phyloP scores from a whole-genome alignment of 2,113 vertebrate species.

The Pterocles burchelli region DNA sequence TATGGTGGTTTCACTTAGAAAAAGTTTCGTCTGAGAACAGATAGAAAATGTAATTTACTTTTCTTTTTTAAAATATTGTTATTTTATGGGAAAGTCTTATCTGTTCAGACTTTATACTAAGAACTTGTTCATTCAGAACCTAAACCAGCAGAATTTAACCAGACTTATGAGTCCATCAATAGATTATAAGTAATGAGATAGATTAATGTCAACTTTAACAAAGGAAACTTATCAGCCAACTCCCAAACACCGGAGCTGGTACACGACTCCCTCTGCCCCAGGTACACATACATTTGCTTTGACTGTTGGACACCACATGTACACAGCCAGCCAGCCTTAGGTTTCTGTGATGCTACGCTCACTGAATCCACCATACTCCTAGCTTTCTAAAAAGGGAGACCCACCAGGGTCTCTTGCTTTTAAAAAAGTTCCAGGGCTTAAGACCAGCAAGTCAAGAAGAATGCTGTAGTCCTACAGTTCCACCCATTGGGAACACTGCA shows the following conservation, averaged over 20 bases:
- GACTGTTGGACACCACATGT: fast-evolving
- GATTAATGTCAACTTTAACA: background rate
- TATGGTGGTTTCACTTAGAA: background rate
- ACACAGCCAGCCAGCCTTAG: background rate
- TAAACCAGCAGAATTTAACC: background rate
- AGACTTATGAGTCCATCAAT: background rate
- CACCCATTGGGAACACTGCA: fast-evolving
- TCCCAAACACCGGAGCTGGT: background rate
- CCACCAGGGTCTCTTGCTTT: background rate
- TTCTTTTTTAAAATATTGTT: background rate
- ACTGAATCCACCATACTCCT: background rate
- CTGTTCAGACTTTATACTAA: background rate
- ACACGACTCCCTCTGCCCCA: background rate
- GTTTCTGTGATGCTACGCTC: background rate
- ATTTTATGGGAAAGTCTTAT: background rate
- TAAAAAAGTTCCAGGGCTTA: background rate
- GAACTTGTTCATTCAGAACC: background rate
- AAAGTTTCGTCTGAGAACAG: background rate
- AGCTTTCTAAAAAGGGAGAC: background rate
- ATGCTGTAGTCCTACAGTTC: too few species aligned
- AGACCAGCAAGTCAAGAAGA: background rate
- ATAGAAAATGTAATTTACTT: background rate
- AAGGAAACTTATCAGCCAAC: background rate
- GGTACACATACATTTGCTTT: background rate
- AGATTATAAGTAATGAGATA: background rate